Base-by-base conservation (phyloP, 2,797 vertebrate species). In the Muraenolepis orangiensis region DNA sequence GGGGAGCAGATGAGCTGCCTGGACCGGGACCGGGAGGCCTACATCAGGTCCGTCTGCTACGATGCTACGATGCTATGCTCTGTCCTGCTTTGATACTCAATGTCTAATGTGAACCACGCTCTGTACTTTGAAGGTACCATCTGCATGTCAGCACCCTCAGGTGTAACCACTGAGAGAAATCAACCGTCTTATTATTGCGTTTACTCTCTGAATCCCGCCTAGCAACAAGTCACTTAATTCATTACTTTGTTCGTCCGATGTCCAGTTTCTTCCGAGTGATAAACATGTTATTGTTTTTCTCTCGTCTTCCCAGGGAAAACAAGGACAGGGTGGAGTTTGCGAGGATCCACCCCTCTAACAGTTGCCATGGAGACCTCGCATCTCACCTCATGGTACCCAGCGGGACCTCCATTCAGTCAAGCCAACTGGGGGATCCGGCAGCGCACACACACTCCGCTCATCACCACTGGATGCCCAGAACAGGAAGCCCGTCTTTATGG, bases 401-500 rank as follows among this genome's bases (percentile, higher is more conserved):
- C 20, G 92, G 96, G 82, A 94, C 96, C 0, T 94, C 96, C 0
- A 91, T 98, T 81, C 97, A 96, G 64, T 93, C 95, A 0, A 83
- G 95, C 88, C 97, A 98, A 90, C 92, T 97, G 79, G 95, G 94
- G 61, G 96, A 97, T 84, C 95, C 95, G 0, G 79, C 94, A 2
- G 80, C 95, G 80, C 97, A 95, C 12, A 72, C 93, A 16, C 95
- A 98, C 88, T 95, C 96, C 0, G 92, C 96, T 2, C 96, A 97
- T 78, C 93, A 97, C 1, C 96, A 97, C 75, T 98, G 97, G 97
- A 95, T 98, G 93, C 96, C 96, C 87, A 95, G 96, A 81, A 97
- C 96, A 74, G 96, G 96, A 89, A 99, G 96, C 90, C 96, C 97
- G 82, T 99, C 97, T 68, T 87, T 98, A 76, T 98, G 97, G 97